A percentile compares a stretch with the other conserved stretches of the same genome.
Conservation (phyloP, 53 echinoderm and acorn worm species). For the Crossaster papposus region DNA sequence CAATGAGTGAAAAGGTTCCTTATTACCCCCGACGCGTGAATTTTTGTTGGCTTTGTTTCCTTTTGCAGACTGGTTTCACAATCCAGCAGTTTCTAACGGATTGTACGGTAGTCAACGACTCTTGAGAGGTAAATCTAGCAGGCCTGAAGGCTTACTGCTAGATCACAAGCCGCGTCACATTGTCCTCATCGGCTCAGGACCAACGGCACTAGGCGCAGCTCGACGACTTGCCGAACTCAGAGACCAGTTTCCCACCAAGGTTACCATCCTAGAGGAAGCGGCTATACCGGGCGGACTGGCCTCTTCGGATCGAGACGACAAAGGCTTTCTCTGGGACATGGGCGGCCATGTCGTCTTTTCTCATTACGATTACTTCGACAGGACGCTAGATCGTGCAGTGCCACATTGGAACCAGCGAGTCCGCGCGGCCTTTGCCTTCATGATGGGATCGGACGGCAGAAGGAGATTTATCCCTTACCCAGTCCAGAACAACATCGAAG, state of each 20-base stretch:
- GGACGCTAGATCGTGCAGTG: conserved; percentile 48
- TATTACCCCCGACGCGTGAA: too few relatives aligned
- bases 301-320: conserved; percentile 49
- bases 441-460: conserved; percentile 57
- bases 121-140: neutral
- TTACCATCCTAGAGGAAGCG: conserved; percentile 56
- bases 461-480: conserved; percentile 61
- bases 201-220: conserved; percentile 57
- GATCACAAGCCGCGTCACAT: conserved; percentile 14
- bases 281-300: conserved; percentile 51
- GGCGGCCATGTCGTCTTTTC: conserved; percentile 67
- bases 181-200: conserved; percentile 55
- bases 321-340: conserved; percentile 69
- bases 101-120: too few relatives aligned
- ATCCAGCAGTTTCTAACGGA: too few relatives aligned
- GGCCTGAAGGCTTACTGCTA: neutral
- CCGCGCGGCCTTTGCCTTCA: conserved; percentile 63
- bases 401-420: conserved; percentile 60
- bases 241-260: neutral
- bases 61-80: too few relatives aligned
- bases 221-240: conserved; percentile 35
- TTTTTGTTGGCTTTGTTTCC: too few relatives aligned
- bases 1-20: too few relatives aligned
- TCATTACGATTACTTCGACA: conserved; percentile 59
- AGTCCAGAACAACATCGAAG: conserved; percentile 62